A percentile compares a stretch with the other conserved stretches of the same genome.
These are phyloP conservation scores for Crypturellus undulatus DNA, from an alignment of 2,113 vertebrate genomes.

Conservation along the genomic window DNA sequence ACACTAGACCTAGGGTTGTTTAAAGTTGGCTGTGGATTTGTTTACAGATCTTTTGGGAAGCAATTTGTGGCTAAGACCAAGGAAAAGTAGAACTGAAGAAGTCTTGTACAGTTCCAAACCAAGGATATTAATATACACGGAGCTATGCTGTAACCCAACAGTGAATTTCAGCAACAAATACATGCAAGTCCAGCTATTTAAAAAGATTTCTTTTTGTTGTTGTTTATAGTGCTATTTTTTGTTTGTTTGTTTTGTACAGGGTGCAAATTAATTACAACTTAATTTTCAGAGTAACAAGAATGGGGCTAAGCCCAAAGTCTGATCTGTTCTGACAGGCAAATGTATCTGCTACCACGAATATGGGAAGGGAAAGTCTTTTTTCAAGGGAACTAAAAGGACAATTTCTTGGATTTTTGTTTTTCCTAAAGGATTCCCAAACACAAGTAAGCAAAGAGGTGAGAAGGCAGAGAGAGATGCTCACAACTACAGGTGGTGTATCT, in stretches of 20 bases:
- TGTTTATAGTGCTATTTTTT: neutral
- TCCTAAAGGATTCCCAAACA: neutral
- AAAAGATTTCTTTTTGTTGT: neutral
- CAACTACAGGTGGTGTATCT: neutral
- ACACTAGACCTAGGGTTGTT: neutral
- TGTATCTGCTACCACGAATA: neutral
- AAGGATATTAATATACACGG: neutral
- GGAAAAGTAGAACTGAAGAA: neutral
- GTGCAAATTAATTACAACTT: neutral
- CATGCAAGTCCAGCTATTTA: neutral
- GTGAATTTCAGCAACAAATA: neutral
- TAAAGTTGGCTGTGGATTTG: neutral
- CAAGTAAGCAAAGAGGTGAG: neutral
- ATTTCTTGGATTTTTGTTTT: neutral
- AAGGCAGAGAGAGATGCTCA: neutral
- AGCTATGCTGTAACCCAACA: neutral
- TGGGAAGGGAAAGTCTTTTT: neutral
- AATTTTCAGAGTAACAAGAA: neutral
- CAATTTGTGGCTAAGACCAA: neutral
- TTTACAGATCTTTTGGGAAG: neutral
- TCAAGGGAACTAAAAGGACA: neutral
- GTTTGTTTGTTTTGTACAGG: neutral
- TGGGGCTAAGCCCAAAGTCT: neutral
- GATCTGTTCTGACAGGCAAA: neutral
- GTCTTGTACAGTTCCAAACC: neutral